Percentiles rank a stretch among this genome's conserved stretches.
These are phyloP conservation scores for Lemur catta DNA, from an alignment of 2,797 vertebrate genomes.

Conservation along the genomic window DNA sequence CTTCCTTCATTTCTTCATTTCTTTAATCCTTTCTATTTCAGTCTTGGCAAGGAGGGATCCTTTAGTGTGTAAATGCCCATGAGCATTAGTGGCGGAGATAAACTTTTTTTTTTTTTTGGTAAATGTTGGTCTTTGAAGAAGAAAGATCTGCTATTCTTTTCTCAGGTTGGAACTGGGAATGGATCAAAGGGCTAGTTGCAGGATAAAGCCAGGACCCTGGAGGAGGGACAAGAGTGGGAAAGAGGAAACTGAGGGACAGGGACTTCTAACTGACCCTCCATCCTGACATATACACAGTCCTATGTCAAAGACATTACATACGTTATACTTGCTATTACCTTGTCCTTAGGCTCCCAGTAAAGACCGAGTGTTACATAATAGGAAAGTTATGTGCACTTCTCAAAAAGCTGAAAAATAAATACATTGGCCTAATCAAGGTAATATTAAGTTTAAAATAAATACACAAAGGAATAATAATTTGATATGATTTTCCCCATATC, in stretches of 20 bases:
- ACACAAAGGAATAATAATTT: background rate
- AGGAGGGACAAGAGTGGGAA: background rate
- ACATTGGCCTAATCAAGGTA: background rate
- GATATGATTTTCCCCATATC: background rate
- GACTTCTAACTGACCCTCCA: background rate
- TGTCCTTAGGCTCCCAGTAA: background rate
- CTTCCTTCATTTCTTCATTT: background rate
- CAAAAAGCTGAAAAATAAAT: background rate
- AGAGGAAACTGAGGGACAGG: background rate
- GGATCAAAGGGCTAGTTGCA: background rate
- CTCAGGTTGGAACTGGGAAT: background rate
- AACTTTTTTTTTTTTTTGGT: constrained; percentile 13
- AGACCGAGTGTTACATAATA: background rate
- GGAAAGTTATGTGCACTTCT: background rate
- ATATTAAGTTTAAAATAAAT: background rate
- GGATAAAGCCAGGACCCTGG: background rate
- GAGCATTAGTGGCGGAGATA: background rate
- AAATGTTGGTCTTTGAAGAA: constrained; percentile 17
- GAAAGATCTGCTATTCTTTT: background rate
- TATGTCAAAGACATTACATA: background rate
- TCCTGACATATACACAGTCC: background rate
- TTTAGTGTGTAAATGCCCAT: background rate
- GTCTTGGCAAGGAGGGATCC: background rate
- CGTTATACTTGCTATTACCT: too few relatives aligned
- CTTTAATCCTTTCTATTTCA: constrained; percentile 35